Base-by-base conservation (phyloP, 2,888 invertebrate species). In the Tachina grossa region DNA sequence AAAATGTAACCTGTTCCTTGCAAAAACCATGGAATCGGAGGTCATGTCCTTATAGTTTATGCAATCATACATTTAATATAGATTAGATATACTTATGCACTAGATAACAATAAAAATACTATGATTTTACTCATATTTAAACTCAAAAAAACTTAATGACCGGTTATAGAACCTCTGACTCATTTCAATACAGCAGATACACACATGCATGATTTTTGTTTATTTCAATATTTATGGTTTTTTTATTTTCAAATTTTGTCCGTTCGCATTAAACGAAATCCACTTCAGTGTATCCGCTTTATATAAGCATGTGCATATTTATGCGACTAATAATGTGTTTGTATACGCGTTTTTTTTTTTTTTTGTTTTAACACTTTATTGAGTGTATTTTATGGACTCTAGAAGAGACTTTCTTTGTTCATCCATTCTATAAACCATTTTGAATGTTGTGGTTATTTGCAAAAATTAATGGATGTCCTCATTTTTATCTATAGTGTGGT, bases 391-490 rank as follows among this genome's bases (percentile, higher is more conserved):
- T 77, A 84, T 81, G 72, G 76, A 61, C 66, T 84, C 77, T 84
- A 53, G 71, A 76, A 65, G 59, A 74, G 72, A 66, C 59, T 49
- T 72, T n/a, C n/a, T n/a, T 84, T 71, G 53, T 45, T 49, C 59
- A 8, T 59, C 88, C 88, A 89, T 89, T 90, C 90, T 90, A 91
- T 90, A 90, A 90, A 90, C 90, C 90, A 90, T 90, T 90, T 90
- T 89, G 90, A 90, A 91, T 91, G 90, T 90, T 90, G 91, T 88
- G 91, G 91, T 90, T 90, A 87, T 88, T 88, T 87, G 89, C 87
- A 90, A 91, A 31, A 91, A 90, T 91, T 91, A 90, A 91, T 80
- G 91, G 89, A 89, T 89, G 90, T 88, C 88, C 85, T 89, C 90
- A 89, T 85, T 76, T 86, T 79, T 79, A 74, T 68, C 49, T 39